A percentile compares a stretch with the other conserved stretches of the same genome.
Conservation (phyloP, 2,888 invertebrate species). For the Acheta domesticus region DNA sequence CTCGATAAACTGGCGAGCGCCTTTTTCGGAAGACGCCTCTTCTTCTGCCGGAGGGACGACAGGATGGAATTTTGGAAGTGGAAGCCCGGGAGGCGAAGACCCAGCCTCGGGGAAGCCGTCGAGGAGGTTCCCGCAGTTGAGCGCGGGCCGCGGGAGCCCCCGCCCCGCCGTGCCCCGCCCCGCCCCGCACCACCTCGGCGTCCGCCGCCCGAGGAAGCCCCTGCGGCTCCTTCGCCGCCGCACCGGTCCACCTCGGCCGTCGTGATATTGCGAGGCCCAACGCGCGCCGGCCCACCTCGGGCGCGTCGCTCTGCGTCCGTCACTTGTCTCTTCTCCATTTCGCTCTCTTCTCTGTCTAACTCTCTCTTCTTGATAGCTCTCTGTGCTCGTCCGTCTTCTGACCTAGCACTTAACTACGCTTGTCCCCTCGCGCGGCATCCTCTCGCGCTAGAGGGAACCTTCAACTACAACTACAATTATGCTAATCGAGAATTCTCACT, state of each 20-base stretch:
- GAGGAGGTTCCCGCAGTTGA: no score
- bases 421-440: neutral
- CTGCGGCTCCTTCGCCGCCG: conserved; percentile 4
- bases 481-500: neutral
- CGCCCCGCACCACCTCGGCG: conserved; percentile 24
- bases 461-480: neutral
- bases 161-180: neutral
- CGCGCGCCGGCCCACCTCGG: conserved; percentile 25
- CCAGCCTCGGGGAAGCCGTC: no score
- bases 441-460: neutral
- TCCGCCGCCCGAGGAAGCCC: conserved; percentile 30
- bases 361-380: neutral
- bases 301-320: conserved; percentile 21
- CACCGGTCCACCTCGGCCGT: conserved; percentile 32
- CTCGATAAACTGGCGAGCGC: no score
- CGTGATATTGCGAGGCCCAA: conserved; percentile 36
- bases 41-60: no score
- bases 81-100: no score
- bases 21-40: no score
- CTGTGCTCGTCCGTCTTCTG: conserved; percentile 21
- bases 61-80: no score
- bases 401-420: conserved; percentile 4
- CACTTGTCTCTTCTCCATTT: neutral
- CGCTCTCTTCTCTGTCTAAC: neutral
- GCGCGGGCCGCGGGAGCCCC: neutral